A percentile compares a stretch with the other conserved stretches of the same genome.
Evolutionary conservation across 2,888 invertebrate species (phyloP).

Genomic region (Myopa tessellatipennis): DNA sequence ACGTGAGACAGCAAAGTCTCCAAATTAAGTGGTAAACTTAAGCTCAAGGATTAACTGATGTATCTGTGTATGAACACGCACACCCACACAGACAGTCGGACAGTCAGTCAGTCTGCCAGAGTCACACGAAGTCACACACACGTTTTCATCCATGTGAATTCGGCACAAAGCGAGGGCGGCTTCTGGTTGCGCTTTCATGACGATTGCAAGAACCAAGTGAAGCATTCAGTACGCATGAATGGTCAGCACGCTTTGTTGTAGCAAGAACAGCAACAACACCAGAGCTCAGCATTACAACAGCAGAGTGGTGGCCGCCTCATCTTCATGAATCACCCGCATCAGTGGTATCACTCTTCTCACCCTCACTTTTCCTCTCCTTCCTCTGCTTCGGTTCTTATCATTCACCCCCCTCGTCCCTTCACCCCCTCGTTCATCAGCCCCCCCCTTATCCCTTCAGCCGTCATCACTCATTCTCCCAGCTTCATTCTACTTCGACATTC

Average conservation of each 20-base stretch:
- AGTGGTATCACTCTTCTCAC: no score
- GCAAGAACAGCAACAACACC: conserved; percentile 25
- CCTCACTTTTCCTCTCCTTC: no score
- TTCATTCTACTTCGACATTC: neutral
- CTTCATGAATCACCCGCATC: neutral
- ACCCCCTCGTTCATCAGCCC: neutral
- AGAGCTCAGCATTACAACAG: neutral
- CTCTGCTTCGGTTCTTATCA: no score
- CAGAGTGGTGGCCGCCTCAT: neutral
- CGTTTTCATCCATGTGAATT: no score
- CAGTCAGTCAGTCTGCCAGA: no score
- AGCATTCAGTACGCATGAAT: conserved; percentile 36
- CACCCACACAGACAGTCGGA: neutral
- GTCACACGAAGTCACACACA: neutral
- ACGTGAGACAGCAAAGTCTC: conserved; percentile 33
- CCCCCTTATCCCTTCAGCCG: neutral
- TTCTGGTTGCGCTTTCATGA: conserved; percentile 31
- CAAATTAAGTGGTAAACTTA: conserved; percentile 38
- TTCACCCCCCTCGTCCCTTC: neutral
- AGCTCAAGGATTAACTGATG: conserved; percentile 29
- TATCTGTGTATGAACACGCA: conserved; percentile 9
- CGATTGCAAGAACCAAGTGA: conserved; percentile 33
- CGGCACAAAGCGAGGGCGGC: neutral
- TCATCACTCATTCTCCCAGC: neutral
- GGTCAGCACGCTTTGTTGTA: conserved; percentile 31